Percentiles rank a stretch among this genome's conserved stretches.
Evolutionary conservation across 2,113 vertebrate genomes (phyloP).

Genomic region (Hemiscyllium ocellatum): DNA sequence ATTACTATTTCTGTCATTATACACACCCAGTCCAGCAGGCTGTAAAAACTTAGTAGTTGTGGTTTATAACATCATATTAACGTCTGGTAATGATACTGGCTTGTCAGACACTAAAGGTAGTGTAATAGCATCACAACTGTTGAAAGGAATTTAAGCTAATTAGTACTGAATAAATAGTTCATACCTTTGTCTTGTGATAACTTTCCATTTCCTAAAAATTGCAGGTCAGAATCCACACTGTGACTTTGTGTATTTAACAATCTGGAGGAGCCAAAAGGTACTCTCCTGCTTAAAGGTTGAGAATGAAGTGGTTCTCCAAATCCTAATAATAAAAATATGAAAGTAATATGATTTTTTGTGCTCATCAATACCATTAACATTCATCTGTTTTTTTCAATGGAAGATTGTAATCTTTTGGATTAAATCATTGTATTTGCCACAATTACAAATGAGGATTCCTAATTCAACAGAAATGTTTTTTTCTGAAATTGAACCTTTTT

Average conservation of each 20-base stretch:
- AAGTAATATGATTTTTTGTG: not conserved
- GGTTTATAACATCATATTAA: not conserved
- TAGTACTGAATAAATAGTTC: not conserved
- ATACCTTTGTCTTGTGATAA: constrained; percentile 66
- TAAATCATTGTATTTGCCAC: not conserved
- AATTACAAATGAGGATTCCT: not conserved
- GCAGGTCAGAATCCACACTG: constrained; percentile 71
- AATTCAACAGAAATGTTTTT: not conserved
- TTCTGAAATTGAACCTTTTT: not conserved
- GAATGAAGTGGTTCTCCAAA: constrained; percentile 55
- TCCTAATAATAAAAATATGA: constrained; percentile 42
- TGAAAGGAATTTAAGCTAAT: not conserved
- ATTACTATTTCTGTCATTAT: not conserved
- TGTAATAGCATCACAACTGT: not conserved
- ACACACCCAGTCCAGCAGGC: not conserved
- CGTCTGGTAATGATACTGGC: not conserved
- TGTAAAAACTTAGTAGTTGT: too few species aligned
- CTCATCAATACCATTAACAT: not conserved
- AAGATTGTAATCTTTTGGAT: not conserved
- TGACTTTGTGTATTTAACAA: constrained; percentile 58
- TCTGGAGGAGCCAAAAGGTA: constrained; percentile 48
- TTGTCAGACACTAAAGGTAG: not conserved
- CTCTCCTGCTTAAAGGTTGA: constrained; percentile 53
- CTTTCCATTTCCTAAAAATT: constrained; percentile 58
- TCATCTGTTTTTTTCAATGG: not conserved